These are phyloP conservation scores for Galaxea fascicularis DNA, from an alignment of 92 coral and sea anemone species.

Conservation along the genomic window DNA sequence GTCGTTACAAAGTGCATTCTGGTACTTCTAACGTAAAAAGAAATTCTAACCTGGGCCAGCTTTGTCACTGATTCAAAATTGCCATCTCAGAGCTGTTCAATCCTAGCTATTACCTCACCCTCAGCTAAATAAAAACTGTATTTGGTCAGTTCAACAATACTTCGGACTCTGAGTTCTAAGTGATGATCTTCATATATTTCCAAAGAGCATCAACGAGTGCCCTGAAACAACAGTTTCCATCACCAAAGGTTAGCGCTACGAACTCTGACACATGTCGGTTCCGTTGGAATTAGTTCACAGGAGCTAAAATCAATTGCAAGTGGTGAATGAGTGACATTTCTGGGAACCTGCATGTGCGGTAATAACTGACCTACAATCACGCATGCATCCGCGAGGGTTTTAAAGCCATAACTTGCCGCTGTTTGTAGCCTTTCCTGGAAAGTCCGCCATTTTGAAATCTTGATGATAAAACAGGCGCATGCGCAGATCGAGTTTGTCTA, in stretches of 20 bases:
- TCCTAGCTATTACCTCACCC: neutral
- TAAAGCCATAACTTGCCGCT: neutral
- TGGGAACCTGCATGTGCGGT: neutral
- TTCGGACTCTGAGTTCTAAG: neutral
- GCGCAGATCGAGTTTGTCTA: no score
- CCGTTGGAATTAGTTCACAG: neutral
- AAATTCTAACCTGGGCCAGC: slow-evolving; percentile 11
- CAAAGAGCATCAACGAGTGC: no score
- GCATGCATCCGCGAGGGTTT: neutral
- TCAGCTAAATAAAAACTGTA: neutral
- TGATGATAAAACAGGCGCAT: no score
- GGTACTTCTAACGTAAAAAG: no score
- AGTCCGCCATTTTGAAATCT: slow-evolving; percentile 1
- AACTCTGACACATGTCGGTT: neutral
- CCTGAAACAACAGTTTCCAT: slow-evolving; percentile 8
- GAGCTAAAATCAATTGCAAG: neutral
- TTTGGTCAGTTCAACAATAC: no score
- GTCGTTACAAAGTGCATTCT: no score
- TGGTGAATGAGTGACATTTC: neutral
- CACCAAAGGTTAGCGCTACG: neutral
- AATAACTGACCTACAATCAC: neutral
- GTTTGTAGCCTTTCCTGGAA: neutral
- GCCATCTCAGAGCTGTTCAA: slow-evolving; percentile 6
- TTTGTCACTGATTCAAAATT: neutral
- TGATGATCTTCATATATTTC: neutral